A percentile compares a stretch with the other conserved stretches of the same genome.
phyloP scores from a whole-genome alignment of 2,797 vertebrate species.

The Sus cebifrons region DNA sequence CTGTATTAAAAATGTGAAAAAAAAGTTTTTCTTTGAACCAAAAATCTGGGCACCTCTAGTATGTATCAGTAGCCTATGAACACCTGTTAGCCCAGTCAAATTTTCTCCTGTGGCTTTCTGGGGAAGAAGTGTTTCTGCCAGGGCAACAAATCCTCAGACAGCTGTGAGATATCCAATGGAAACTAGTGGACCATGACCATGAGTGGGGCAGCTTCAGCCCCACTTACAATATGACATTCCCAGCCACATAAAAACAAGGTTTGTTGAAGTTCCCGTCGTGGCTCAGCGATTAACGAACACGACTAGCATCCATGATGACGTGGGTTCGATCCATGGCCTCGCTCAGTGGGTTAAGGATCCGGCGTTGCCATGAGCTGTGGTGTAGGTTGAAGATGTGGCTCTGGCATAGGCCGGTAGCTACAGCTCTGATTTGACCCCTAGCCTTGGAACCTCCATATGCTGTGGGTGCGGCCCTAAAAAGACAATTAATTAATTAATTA shows the following conservation, averaged over 20 bases:
- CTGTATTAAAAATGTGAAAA: conserved; percentile 98
- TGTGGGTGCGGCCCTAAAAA: too few species aligned
- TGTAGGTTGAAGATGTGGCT: too few species aligned
- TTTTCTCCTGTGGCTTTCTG: conserved; percentile 95
- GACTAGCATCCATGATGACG: too few species aligned
- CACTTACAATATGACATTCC: conserved; percentile 95
- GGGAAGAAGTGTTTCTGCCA: conserved; percentile 91
- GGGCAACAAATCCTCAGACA: conserved; percentile 89
- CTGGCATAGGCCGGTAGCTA: too few species aligned
- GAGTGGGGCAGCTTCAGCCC: conserved; percentile 94
- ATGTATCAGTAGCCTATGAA: conserved; percentile 97
- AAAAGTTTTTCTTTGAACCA: conserved; percentile 97
- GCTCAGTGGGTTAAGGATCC: too few species aligned
- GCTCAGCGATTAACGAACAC: too few species aligned
- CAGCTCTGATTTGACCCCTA: too few species aligned
- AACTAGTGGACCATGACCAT: conserved; percentile 93
- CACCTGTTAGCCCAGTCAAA: conserved; percentile 96
- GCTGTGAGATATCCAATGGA: conserved; percentile 94
- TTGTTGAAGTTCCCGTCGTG: conserved; percentile 81
- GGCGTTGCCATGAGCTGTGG: too few species aligned
- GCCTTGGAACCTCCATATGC: too few species aligned
- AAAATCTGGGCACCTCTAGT: conserved; percentile 97
- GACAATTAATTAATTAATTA: too few species aligned
- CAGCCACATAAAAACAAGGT: conserved; percentile 95
- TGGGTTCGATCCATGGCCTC: too few species aligned